These are phyloP conservation scores for Meloidogyne hapla DNA, from an alignment of 1,140 invertebrate species.

Conservation along the genomic window DNA sequence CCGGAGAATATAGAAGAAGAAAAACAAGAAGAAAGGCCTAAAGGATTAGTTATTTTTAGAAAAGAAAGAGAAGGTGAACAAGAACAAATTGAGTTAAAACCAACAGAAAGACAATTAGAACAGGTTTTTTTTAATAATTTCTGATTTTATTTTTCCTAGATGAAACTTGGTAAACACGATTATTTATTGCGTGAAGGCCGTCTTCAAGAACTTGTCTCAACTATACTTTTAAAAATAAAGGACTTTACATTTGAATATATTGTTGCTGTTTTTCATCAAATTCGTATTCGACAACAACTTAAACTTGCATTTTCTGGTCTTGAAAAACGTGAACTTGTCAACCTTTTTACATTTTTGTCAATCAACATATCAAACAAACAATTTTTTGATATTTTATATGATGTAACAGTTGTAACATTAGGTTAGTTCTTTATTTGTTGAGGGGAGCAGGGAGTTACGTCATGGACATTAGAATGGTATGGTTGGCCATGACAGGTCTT, in stretches of 20 bases:
- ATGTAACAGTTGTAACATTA: constrained; percentile 29
- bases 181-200: constrained; percentile 32
- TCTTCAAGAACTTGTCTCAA: constrained; percentile 37
- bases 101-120: constrained; percentile 36
- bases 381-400: constrained; percentile 50
- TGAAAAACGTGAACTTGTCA: constrained; percentile 21
- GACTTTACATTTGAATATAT: constrained; percentile 17
- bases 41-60: constrained; percentile 2
- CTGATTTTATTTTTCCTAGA: constrained; percentile 34
- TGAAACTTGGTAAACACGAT: constrained; percentile 39
- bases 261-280: constrained; percentile 49
- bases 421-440: neutral
- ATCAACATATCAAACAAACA: constrained; percentile 37
- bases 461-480: no score
- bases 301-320: constrained; percentile 31
- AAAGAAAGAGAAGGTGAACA: constrained; percentile 16
- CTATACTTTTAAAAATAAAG: constrained; percentile 26
- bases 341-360: constrained; percentile 36
- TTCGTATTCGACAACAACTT: constrained; percentile 39
- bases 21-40: neutral
- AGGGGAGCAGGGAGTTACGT: no score
- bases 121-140: constrained; percentile 31
- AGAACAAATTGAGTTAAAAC: constrained; percentile 20
- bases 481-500: no score
- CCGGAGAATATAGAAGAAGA: neutral